These are phyloP conservation scores for Elysia crispata DNA, from an alignment of 2,888 invertebrate species.

Conservation along the genomic window DNA sequence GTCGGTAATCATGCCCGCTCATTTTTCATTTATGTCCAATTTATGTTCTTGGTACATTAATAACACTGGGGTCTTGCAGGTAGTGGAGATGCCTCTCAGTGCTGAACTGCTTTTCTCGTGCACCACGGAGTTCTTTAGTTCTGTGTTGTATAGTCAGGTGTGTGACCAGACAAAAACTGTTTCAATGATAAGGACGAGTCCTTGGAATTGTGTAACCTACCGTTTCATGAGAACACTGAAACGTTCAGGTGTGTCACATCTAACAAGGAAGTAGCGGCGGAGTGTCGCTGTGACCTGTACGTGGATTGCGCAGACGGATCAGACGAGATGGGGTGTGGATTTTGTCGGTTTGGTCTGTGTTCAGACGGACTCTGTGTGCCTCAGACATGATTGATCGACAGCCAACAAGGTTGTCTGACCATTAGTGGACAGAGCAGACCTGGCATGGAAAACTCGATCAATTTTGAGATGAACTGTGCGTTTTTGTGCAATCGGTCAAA, in stretches of 20 bases:
- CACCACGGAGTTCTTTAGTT: too few species aligned
- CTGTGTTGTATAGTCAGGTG: not conserved
- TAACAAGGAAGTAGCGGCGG: not conserved
- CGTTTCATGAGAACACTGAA: too few species aligned
- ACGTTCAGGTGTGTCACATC: not conserved
- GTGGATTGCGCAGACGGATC: constrained; percentile 26
- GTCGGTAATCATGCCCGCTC: too few species aligned
- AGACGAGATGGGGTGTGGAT: constrained; percentile 18
- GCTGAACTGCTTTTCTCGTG: too few species aligned
- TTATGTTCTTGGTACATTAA: too few species aligned
- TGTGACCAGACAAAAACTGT: constrained; percentile 24
- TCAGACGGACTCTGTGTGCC: constrained; percentile 33
- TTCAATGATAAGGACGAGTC: not conserved
- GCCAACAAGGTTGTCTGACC: constrained; percentile 10
- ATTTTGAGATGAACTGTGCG: not conserved
- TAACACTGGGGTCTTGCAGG: too few species aligned
- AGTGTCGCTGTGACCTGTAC: constrained; percentile 25
- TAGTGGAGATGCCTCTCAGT: too few species aligned
- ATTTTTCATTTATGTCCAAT: too few species aligned
- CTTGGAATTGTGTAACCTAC: not conserved
- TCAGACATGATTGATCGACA: constrained; percentile 23
- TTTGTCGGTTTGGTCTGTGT: constrained; percentile 20
- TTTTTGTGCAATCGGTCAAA: constrained; percentile 6
- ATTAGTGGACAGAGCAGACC: too few species aligned
- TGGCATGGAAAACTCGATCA: too few species aligned